Conservation (phyloP, 2,113 vertebrate genomes). For the Orcinus orca region DNA sequence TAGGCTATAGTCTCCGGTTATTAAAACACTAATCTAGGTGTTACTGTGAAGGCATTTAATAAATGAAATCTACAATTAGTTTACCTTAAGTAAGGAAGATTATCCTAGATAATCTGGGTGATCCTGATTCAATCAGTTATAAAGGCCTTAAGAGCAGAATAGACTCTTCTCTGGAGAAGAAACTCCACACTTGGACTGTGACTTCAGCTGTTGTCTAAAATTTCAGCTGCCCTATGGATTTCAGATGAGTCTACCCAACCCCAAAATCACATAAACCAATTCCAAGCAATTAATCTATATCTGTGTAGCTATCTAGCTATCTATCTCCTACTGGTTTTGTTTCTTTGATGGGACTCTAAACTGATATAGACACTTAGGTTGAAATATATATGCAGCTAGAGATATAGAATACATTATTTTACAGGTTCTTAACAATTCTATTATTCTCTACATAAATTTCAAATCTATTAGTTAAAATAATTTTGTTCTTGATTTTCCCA, state of each 20-base stretch:
- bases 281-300: background rate
- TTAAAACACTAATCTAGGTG: background rate
- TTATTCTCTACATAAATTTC: conserved; percentile 31
- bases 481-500: conserved; percentile 20
- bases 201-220: background rate
- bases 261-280: background rate
- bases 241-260: background rate
- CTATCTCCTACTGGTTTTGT: background rate
- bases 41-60: background rate
- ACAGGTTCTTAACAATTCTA: background rate
- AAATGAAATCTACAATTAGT: background rate
- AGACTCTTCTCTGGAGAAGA: background rate
- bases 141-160: background rate
- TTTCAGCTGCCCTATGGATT: background rate
- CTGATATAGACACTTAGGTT: background rate
- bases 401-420: background rate
- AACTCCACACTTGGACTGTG: background rate
- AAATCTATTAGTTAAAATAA: conserved; percentile 29
- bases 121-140: background rate
- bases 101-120: background rate
- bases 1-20: background rate
- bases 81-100: background rate
- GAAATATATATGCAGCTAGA: background rate
- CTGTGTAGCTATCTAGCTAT: background rate
- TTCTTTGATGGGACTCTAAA: background rate